Percentiles rank a stretch among this genome's conserved stretches.
phyloP scores from a whole-genome alignment of 37 sponge, comb jelly and placozoan species.

The Axinella damicornis region DNA sequence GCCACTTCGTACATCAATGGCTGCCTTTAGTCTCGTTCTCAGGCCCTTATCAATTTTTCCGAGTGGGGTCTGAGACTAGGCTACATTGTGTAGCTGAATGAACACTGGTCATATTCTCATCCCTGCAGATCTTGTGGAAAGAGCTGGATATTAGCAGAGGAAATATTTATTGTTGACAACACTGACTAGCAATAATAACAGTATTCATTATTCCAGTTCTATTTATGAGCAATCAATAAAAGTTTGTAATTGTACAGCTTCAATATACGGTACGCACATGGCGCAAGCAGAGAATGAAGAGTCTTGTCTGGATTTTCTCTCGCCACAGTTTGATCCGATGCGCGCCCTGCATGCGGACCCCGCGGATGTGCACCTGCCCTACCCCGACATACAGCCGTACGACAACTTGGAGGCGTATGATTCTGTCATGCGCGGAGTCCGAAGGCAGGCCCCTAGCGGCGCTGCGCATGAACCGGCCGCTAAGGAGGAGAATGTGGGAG shows the following conservation, averaged over 20 bases:
- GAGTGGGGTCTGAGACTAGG: neutral
- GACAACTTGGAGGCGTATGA: conserved; percentile 57
- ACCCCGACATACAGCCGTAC: conserved; percentile 39
- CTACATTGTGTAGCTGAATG: neutral
- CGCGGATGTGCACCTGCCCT: conserved; percentile 29
- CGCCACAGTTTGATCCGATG: conserved; percentile 49
- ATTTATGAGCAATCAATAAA: too few relatives aligned
- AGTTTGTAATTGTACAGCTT: too few relatives aligned
- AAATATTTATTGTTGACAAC: too few relatives aligned
- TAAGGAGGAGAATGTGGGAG: neutral
- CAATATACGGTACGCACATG: too few relatives aligned
- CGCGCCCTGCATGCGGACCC: conserved; percentile 29
- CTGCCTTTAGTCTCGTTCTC: too few relatives aligned
- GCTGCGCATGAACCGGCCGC: neutral
- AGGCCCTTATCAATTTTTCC: too few relatives aligned
- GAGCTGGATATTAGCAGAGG: conserved; percentile 79
- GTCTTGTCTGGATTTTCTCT: conserved; percentile 44
- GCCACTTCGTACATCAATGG: too few relatives aligned
- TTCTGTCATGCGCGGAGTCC: conserved; percentile 4
- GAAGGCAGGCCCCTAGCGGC: neutral
- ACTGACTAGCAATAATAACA: too few relatives aligned
- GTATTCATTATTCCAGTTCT: too few relatives aligned
- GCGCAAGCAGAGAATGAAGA: too few relatives aligned
- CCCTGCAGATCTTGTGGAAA: conserved; percentile 80
- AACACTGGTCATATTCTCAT: neutral